These are phyloP conservation scores for Helicorthomorpha holstii DNA, from an alignment of 1,140 invertebrate genomes.

Conservation along the genomic window DNA sequence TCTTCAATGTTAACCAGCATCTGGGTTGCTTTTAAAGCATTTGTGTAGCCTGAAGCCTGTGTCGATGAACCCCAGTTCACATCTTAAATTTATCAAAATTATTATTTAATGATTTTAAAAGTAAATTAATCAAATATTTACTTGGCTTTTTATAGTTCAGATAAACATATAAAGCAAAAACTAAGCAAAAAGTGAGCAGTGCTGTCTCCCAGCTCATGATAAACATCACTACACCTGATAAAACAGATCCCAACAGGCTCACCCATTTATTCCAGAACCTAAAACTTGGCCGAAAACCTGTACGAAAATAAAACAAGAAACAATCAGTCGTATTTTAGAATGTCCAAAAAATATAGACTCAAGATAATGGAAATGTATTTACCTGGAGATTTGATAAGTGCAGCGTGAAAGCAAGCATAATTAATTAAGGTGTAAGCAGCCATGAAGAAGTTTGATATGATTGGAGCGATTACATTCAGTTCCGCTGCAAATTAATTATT, in stretches of 20 bases:
- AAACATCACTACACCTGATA: conserved; percentile 39
- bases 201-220: conserved; percentile 37
- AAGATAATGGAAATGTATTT: background rate
- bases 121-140: conserved; percentile 8
- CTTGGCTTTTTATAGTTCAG: conserved; percentile 31
- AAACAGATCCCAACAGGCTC: conserved; percentile 30
- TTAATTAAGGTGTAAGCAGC: conserved; percentile 94
- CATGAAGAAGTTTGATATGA: conserved; percentile 97
- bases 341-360: background rate
- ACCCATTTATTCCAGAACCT: conserved; percentile 39
- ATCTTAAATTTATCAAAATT: conserved; percentile 23
- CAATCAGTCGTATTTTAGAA: background rate
- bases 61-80: conserved; percentile 46
- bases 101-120: background rate
- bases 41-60: conserved; percentile 43
- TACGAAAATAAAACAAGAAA: background rate
- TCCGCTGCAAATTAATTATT: conserved; percentile 32
- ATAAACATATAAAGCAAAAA: conserved; percentile 29
- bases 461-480: conserved; percentile 79
- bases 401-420: conserved; percentile 88
- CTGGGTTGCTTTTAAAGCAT: conserved; percentile 31
- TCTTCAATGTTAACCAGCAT: conserved; percentile 34
- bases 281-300: conserved; percentile 11
- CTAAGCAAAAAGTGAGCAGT: conserved; percentile 30
- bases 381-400: conserved; percentile 46